phyloP scores from a whole-genome alignment of 2,113 vertebrate genomes.

The Chloroceryle aenea region DNA sequence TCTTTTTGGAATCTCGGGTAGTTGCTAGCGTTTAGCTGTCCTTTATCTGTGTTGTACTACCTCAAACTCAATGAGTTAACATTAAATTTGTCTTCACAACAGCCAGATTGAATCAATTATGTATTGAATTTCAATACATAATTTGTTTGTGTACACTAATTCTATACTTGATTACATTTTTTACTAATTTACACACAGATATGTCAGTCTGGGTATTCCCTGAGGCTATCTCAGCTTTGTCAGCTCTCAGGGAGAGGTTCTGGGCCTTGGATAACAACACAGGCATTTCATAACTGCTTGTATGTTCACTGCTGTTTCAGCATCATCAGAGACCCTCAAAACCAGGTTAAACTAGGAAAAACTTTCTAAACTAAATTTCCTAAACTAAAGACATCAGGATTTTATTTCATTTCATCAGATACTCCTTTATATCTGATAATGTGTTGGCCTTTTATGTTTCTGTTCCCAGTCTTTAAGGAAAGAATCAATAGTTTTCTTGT shows the following conservation, averaged over 20 bases:
- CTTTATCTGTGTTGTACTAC: not conserved
- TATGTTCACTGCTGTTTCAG: not conserved
- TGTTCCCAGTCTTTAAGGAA: not conserved
- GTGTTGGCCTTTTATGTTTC: not conserved
- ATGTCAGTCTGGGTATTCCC: not conserved
- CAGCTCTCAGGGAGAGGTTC: not conserved
- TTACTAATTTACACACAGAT: not conserved
- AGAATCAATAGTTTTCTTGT: not conserved
- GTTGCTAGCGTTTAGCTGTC: not conserved
- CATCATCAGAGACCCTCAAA: not conserved
- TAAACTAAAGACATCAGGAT: not conserved
- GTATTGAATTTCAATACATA: not conserved
- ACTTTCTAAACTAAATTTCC: not conserved
- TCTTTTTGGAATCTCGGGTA: not conserved
- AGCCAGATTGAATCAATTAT: not conserved
- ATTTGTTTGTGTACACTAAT: not conserved
- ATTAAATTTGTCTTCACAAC: not conserved
- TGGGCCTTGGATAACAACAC: not conserved
- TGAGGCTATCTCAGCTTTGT: not conserved
- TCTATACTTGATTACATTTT: not conserved
- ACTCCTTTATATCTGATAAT: not conserved
- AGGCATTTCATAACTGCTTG: not conserved
- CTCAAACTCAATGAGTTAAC: not conserved
- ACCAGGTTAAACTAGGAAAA: not conserved
- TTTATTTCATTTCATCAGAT: not conserved